Evolutionary conservation across 2,797 vertebrate species (phyloP), one percentile per base, ranked within the genome.

Genomic region (Micropoecilia bifurca): DNA sequence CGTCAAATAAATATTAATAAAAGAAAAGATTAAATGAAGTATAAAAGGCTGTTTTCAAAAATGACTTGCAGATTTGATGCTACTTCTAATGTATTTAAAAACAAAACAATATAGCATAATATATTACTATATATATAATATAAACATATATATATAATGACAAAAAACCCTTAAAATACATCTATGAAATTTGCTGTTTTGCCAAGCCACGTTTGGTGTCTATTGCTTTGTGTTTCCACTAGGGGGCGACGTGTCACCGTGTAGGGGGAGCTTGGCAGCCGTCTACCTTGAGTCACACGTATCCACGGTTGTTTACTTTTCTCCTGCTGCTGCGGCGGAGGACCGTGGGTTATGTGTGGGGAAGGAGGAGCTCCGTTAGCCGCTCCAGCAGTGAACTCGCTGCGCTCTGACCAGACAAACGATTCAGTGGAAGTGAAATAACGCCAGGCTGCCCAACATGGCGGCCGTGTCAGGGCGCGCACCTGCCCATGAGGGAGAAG

Each of bases 251-350:
- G 6, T 68, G 25, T 33, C 66, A 33, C 80, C 33, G 71, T 12
- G 20, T 53, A 73, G 71, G 25, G 20, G 8, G 30, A n/a, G 66
- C 73, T 61, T 80, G 28, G 73, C 63, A 77, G 43, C 83, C 57
- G 69, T 66, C 81, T 86, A 59, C 9, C 43, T 85, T 79, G 80
- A 91, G 79, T 91, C 90, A 89, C 89, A 89, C 41, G 63, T 78
- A 89, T 73, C 82, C 77, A 76, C 85, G 76, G 87, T 93, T 94
- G 94, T 95, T 96, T 95, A 95, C 88, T 79, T 89, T 90, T 86
- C 76, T 86, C 79, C 88, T 83, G 82, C 81, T 80, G 87, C 89
- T 87, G 92, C 87, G 89, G 88, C 80, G 78, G 80, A 86, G 91
- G 73, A 88, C 87, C 61, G 81, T 89, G 91, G 87, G 87, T 89